Base-by-base conservation (phyloP, 2,113 vertebrate species). In the Heloderma charlesbogerti region DNA sequence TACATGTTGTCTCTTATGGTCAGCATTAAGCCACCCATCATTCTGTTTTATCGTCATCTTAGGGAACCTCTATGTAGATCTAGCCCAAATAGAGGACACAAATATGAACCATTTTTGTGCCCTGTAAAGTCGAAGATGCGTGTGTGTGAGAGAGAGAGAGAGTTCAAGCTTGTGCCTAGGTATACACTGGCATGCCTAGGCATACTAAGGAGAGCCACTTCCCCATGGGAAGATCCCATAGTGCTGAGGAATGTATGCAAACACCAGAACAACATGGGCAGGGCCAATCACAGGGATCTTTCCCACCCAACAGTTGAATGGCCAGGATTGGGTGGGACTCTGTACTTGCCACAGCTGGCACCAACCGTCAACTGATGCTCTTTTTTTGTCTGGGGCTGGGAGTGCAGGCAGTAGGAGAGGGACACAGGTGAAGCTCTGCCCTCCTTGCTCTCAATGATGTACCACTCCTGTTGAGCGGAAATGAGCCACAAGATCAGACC, bases 11-110 rank as follows among this genome's bases (percentile, higher is more conserved):
- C 43, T 63, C 0, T 45, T 75, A 45, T 81, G 9, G 66, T 22
- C 0, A 40, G 67, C 80, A 54, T 77, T 8, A 81, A 88, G 91
- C 80, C 72, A 13, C 4, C 15, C 80, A 8, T 10, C 67, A 71
- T 85, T 88, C 86, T 34, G 69, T n/a, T 45, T 88, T 74, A 27
- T 51, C 87, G 86, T 91, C 75, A 82, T 67, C 40, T 40, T 79
- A 84, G 89, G 80, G 75, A 31, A 86, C 63, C 79, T 94, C 88
- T 89, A 86, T 66, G n/a, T 6, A 3, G 86, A 86, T 81, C 27
- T 9, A 92, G 74, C 75, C 12, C 40, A 82, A 66, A 66, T 72
- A 78, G 29, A 87, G 83, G 60, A 48, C 63, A 80, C n/a, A 91
- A 74, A 34, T 12, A 79, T 0, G 3, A 75, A 88, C 10, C 48